phyloP scores from a whole-genome alignment of 2,113 vertebrate genomes.

The Mirounga angustirostris region DNA sequence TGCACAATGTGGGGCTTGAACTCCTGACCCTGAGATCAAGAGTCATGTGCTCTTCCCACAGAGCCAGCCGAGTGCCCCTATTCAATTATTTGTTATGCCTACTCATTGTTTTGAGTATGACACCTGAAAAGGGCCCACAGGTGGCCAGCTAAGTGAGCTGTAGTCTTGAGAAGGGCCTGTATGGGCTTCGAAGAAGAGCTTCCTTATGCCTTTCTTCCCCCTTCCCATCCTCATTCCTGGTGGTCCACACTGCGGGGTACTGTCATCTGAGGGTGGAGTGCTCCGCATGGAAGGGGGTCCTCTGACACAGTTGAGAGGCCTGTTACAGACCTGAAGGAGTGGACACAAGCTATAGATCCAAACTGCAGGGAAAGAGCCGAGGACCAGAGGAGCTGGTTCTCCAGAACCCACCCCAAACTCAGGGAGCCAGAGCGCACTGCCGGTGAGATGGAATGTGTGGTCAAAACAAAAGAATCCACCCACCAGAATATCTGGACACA shows the following conservation, averaged over 20 bases:
- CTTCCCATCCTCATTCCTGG: neutral
- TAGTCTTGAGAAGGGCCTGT: accelerated
- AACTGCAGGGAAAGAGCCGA: neutral
- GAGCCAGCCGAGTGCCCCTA: neutral
- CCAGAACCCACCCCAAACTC: neutral
- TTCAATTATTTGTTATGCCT: neutral
- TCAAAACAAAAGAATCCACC: neutral
- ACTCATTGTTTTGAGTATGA: neutral
- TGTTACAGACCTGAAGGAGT: neutral
- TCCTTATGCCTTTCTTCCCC: accelerated
- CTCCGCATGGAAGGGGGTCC: neutral
- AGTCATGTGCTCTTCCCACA: neutral
- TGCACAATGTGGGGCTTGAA: neutral
- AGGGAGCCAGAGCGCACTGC: neutral
- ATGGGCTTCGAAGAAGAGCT: neutral
- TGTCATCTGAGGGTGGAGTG: neutral
- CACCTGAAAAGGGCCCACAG: neutral
- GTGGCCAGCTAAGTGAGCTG: neutral
- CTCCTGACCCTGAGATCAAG: neutral
- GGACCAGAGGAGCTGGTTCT: neutral
- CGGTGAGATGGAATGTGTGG: neutral
- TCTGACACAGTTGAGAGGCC: neutral
- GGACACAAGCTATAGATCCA: neutral
- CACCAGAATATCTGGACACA: neutral
- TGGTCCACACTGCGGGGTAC: neutral